Evolutionary conservation across 2,888 invertebrate species (phyloP), one percentile per base, ranked within the genome.

Genomic region (Phyto melanocephala): DNA sequence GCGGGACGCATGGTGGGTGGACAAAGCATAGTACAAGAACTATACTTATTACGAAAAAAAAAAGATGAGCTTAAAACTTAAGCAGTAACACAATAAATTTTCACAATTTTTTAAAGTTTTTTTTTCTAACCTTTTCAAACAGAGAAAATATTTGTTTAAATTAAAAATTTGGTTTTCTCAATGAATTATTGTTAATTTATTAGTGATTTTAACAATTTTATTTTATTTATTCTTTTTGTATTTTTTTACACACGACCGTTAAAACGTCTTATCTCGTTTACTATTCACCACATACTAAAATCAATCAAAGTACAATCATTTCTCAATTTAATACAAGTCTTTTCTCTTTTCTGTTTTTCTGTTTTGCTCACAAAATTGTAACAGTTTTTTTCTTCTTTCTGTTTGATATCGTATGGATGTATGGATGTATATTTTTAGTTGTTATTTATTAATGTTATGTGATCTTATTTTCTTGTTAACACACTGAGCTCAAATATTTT

Each of bases 1-100:
- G 90, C 90, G 86, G 91, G 90, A 63, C 91, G 88, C 86, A 90
- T 89, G 60, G 90, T 90, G 79, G 91, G 90, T 85, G 91, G 90
- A 87, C 91, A 91, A 87, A 91, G 89, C 91, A 91, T 91, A 81
- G 56, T 83, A 50, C 56, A 28, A 1, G 11, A 40, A 78, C 77
- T 62, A 72, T n/a, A 42, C 45, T n/a, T n/a, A n/a, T n/a, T 7
- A 15, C 40, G 11, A 13, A 24, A 28, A 50, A 15, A 35, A 10
- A 33, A 37, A 47, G 11, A 11, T 1, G 2, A 8, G 15, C 0
- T n/a, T 24, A 13, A 45, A 62, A 74, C 63, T 45, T 45, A 7
- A 45, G 28, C 28, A 28, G 6, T 54, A 13, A 20, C 13, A 15
- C 62, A 47, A 42, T 42, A 8, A 20, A 10, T 15, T 15, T 11